Percentiles rank a stretch among this genome's conserved stretches.
Evolutionary conservation across 1,140 invertebrate genomes (phyloP).

Genomic region (Patella vulgata): DNA sequence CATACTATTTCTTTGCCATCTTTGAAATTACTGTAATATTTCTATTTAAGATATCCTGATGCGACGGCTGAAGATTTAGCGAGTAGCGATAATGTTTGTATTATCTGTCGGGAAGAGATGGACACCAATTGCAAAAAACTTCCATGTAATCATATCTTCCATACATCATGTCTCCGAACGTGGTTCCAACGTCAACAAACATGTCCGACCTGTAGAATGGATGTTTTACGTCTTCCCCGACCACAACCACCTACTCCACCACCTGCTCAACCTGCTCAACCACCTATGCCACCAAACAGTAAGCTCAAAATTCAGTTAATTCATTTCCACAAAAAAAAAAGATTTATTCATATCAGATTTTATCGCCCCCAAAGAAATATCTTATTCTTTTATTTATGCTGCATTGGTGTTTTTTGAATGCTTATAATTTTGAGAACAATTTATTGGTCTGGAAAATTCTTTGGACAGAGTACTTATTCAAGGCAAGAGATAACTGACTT

Average conservation of each 20-base stretch:
- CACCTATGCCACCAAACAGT: conserved; percentile 24
- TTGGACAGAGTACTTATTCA: too few species aligned
- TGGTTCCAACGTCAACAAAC: conserved; percentile 99
- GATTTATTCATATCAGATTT: not conserved
- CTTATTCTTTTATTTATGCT: not conserved
- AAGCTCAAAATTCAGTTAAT: conserved; percentile 17
- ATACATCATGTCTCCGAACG: conserved; percentile 95
- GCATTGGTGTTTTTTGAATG: not conserved
- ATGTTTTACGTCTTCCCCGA: conserved; percentile 80
- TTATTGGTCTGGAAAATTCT: not conserved
- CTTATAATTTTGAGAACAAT: not conserved
- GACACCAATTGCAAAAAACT: conserved; percentile 83
- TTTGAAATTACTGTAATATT: too few species aligned
- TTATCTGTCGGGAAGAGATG: conserved; percentile 98
- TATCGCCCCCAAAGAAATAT: not conserved
- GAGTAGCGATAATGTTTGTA: conserved; percentile 98
- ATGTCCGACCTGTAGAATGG: conserved; percentile 97
- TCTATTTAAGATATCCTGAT: conserved; percentile 83
- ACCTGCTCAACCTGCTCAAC: conserved; percentile 33
- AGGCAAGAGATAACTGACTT: too few species aligned
- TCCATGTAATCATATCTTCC: conserved; percentile 99
- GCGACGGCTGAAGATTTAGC: conserved; percentile 92
- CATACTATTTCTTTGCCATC: too few species aligned
- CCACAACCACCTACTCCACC: conserved; percentile 33
- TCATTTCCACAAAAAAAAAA: conserved; percentile 4